A percentile compares a stretch with the other conserved stretches of the same genome.
Evolutionary conservation across 2,113 vertebrate species (phyloP).

Genomic region (Ictidomys tridecemlineatus): DNA sequence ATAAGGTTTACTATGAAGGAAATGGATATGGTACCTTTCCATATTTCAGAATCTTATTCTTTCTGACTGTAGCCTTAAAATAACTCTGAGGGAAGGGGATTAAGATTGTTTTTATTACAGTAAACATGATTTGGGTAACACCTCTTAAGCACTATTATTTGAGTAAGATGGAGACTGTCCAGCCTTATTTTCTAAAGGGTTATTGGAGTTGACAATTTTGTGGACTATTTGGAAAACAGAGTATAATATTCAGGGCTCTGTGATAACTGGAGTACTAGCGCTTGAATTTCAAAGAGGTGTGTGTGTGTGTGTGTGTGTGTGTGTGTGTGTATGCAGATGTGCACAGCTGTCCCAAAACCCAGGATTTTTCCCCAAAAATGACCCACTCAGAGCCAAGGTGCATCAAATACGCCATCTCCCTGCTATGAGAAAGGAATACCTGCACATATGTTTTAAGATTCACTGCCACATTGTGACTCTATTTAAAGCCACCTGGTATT

Average conservation of each 20-base stretch:
- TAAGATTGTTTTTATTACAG: background rate
- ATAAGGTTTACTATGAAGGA: background rate
- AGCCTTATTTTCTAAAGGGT: background rate
- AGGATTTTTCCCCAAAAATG: background rate
- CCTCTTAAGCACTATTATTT: background rate
- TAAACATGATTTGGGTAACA: background rate
- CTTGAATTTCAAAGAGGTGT: conserved; percentile 31
- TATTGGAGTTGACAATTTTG: conserved; percentile 4
- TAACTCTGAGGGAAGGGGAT: background rate
- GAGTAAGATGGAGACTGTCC: background rate
- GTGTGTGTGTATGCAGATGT: too few species aligned
- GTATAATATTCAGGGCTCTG: background rate
- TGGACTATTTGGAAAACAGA: conserved; percentile 3
- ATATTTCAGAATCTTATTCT: background rate
- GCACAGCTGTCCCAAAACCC: background rate
- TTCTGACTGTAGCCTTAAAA: background rate
- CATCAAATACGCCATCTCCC: background rate
- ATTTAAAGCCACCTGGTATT: conserved; percentile 10
- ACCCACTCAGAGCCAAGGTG: background rate
- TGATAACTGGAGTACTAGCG: background rate
- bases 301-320: background rate
- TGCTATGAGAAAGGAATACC: background rate
- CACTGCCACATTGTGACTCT: background rate
- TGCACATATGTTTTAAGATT: background rate
- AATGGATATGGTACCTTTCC: background rate